Percentiles rank a stretch among this genome's conserved stretches.
Conservation (phyloP, 2,888 invertebrate species). For the Nomada lathburiana region DNA sequence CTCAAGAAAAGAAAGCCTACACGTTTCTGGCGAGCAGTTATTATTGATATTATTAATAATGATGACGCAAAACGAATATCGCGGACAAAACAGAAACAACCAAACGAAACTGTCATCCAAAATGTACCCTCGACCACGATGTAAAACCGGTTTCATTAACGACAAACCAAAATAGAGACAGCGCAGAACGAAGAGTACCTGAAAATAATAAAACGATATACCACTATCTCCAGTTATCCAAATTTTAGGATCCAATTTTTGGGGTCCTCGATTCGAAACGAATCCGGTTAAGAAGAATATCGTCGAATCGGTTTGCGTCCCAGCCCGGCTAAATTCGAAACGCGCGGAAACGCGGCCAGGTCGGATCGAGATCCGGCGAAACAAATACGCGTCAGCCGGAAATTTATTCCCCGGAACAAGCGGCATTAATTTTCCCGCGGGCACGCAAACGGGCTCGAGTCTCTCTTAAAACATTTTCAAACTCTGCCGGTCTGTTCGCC, state of each 20-base stretch:
- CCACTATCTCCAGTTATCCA: neutral
- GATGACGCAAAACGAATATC: too few relatives aligned
- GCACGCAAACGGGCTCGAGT: slow-evolving; percentile 20
- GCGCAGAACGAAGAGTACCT: too few relatives aligned
- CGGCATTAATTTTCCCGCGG: slow-evolving; percentile 50
- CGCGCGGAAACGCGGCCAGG: slow-evolving; percentile 16
- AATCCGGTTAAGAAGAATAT: slow-evolving; percentile 15
- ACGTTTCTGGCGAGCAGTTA: neutral
- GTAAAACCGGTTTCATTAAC: too few relatives aligned
- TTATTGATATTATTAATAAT: too few relatives aligned
- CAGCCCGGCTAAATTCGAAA: slow-evolving; percentile 17
- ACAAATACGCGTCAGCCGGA: slow-evolving; percentile 29
- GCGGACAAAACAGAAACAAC: too few relatives aligned
- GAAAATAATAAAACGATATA: too few relatives aligned
- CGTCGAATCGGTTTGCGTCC: neutral
- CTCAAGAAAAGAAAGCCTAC: neutral
- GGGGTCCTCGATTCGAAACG: neutral
- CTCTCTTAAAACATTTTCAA: slow-evolving; percentile 58
- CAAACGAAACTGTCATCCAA: too few relatives aligned
- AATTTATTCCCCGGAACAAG: slow-evolving; percentile 46
- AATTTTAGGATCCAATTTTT: neutral
- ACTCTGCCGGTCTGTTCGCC: slow-evolving; percentile 44
- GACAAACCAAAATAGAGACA: too few relatives aligned
- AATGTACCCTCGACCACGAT: too few relatives aligned
- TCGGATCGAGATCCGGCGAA: slow-evolving; percentile 26